These are phyloP conservation scores for Ia io DNA, from an alignment of 2,113 vertebrate species.

Conservation along the genomic window DNA sequence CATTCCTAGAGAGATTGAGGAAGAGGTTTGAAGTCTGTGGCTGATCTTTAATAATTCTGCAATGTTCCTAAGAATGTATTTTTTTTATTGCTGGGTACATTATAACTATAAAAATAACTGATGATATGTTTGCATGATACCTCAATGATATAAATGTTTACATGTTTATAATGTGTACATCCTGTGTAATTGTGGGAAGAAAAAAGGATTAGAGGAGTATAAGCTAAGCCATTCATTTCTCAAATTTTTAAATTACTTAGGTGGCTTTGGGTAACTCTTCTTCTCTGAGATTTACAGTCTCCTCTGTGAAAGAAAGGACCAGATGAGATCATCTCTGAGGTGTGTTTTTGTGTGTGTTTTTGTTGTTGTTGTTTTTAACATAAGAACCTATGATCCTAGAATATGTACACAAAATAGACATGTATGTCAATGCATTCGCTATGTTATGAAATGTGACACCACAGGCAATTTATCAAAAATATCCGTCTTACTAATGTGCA, in stretches of 20 bases:
- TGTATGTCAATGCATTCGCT: not conserved
- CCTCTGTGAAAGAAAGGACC: not conserved
- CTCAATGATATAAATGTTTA: not conserved
- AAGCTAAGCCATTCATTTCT: not conserved
- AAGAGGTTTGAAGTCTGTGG: not conserved
- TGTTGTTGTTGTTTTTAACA: not conserved
- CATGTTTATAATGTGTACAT: not conserved
- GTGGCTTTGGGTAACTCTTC: slow-evolving; percentile 13
- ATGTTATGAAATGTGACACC: not conserved
- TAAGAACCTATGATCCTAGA: not conserved
- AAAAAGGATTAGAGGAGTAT: not conserved
- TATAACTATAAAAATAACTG: not conserved
- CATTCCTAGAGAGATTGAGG: not conserved
- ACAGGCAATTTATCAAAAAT: not conserved
- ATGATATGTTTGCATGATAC: not conserved
- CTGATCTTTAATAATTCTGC: not conserved
- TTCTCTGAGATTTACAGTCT: slow-evolving; percentile 2
- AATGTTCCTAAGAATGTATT: not conserved
- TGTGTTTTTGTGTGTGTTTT: not conserved
- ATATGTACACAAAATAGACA: not conserved
- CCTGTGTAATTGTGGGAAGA: not conserved
- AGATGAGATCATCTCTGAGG: not conserved
- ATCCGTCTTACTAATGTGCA: not conserved
- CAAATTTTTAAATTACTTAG: slow-evolving; percentile 11
- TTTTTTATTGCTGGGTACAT: not conserved